Percentiles rank a stretch among this genome's conserved stretches.
Evolutionary conservation across 2,113 vertebrate species (phyloP).

Genomic region (Istiophorus platypterus): DNA sequence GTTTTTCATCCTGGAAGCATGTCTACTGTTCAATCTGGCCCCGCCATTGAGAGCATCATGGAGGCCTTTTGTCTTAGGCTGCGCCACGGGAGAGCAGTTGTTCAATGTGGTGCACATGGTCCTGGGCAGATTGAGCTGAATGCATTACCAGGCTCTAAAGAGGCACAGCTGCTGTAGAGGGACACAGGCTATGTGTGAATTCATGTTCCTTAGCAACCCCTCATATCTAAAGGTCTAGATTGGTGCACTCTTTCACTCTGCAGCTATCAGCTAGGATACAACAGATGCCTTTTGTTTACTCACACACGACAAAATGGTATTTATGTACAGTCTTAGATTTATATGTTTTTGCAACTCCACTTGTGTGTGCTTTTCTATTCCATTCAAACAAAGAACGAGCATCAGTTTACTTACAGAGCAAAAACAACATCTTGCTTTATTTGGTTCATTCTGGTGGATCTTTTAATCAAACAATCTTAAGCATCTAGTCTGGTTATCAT

Average conservation of each 20-base stretch:
- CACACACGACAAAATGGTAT: slow-evolving; percentile 51
- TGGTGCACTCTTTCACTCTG: slow-evolving; percentile 31
- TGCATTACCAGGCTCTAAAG: slow-evolving; percentile 76
- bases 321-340: slow-evolving; percentile 42
- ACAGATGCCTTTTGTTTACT: slow-evolving; percentile 72
- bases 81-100: slow-evolving; percentile 61
- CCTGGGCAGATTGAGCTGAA: slow-evolving; percentile 75
- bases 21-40: slow-evolving; percentile 39
- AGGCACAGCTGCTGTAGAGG: slow-evolving; percentile 78
- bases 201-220: slow-evolving; percentile 85
- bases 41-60: slow-evolving; percentile 9
- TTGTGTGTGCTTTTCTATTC: slow-evolving; percentile 1
- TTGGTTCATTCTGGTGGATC: not conserved
- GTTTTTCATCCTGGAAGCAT: slow-evolving; percentile 23
- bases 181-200: slow-evolving; percentile 79
- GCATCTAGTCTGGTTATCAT: not conserved
- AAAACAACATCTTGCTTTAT: not conserved
- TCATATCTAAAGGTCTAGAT: slow-evolving; percentile 70
- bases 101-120: slow-evolving; percentile 71
- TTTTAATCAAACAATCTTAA: not conserved
- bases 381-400: not conserved
- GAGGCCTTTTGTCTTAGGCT: slow-evolving; percentile 72
- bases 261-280: slow-evolving; percentile 40
- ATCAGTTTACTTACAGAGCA: slow-evolving; percentile 2
- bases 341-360: slow-evolving; percentile 9